Base-by-base conservation (phyloP, 2,888 invertebrate genomes). In the Epiblema foenella region DNA sequence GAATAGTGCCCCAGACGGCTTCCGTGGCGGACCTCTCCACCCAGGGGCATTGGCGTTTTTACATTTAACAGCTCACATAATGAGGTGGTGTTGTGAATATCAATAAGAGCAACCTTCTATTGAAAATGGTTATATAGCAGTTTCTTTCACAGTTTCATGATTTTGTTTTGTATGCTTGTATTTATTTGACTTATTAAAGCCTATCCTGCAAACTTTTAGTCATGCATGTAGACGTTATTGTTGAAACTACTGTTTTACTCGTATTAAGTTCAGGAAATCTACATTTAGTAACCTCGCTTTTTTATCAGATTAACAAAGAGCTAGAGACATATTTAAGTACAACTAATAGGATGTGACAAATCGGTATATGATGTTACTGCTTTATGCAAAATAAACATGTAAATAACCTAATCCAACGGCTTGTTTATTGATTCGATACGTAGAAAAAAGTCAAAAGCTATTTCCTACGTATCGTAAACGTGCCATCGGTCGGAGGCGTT, bases 31-130 rank as follows among this genome's bases (percentile, higher is more conserved):
- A 80, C 81, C 82, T 81, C 72, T 75, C 79, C 77, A 78, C 81
- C 83, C 79, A 76, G 77, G 85, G 85, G 81, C 80, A 77, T 75
- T 71, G 76, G 76, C 85, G 82, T 82, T 89, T 89, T 87, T 85
- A 84, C 85, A 85, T 88, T 89, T 86, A 87, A 84, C 86, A 84
- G 87, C 81, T 82, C 78, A 75, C 76, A 85, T 89, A 89, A 90
- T 89, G 89, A 90, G 86, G 81, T 82, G 82, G 83, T 76, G 81
- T 80, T 82, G 80, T 81, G 82, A 79, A 83, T 84, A 79, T 78
- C 59, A 68, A 73, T 66, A 74, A 69, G 69, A 51, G 58, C 37
- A 58, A 10, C 39, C 39, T 37, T 39, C 52, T 33, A 37, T 52
- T 37, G 15, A 64, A 20, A 9, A 37, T 46, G 5, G 15, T 20